Percentiles rank a stretch among this genome's conserved stretches.
phyloP scores from a whole-genome alignment of 1,140 invertebrate species.

The Rhopalosiphum maidis region DNA sequence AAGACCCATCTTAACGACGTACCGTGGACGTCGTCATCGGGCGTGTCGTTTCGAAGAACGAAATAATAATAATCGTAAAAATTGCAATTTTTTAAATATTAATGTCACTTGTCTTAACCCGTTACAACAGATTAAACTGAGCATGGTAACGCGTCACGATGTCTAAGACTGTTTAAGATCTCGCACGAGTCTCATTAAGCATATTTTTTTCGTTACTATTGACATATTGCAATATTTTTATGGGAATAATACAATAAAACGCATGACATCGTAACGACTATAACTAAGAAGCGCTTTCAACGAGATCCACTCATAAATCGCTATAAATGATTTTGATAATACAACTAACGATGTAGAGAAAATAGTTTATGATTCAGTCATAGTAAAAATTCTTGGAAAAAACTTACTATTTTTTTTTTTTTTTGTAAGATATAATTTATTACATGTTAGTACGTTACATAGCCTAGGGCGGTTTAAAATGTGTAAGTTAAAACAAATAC shows the following conservation, averaged over 20 bases:
- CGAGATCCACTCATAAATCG: neutral
- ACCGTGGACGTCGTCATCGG: neutral
- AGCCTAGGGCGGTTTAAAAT: neutral
- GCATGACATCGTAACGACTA: neutral
- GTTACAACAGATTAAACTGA: neutral
- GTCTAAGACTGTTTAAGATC: neutral
- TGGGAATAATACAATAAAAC: neutral
- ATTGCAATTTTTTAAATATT: neutral
- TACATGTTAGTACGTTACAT: neutral
- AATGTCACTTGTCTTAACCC: no score
- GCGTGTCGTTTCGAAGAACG: neutral
- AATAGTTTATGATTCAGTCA: neutral
- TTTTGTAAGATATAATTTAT: constrained; percentile 1
- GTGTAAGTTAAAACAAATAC: constrained; percentile 31
- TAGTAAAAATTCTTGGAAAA: neutral
- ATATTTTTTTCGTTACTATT: neutral
- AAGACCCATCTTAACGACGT: neutral
- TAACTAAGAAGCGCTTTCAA: neutral
- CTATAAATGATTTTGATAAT: neutral
- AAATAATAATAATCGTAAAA: neutral
- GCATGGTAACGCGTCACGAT: neutral
- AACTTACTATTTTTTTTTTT: neutral
- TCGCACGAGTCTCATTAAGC: neutral
- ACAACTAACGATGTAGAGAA: neutral
- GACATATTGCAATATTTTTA: neutral